Percentiles rank a stretch among this genome's conserved stretches.
These are phyloP conservation scores for Philantomba maxwellii DNA, from an alignment of 2,113 vertebrate genomes.

Conservation along the genomic window DNA sequence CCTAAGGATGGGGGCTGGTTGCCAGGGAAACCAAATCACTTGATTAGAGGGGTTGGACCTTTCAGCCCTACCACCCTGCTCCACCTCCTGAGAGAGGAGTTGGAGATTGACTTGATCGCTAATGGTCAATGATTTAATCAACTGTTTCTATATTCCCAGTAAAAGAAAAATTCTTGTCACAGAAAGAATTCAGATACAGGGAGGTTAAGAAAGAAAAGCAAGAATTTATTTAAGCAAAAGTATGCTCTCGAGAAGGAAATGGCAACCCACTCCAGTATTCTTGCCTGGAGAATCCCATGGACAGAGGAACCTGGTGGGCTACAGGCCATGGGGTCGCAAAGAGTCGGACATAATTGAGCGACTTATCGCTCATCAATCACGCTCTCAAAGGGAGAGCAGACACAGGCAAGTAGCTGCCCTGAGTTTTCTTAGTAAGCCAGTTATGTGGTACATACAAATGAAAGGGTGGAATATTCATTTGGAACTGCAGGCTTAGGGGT, in stretches of 20 bases:
- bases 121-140: not conserved
- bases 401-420: not conserved
- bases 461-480: not conserved
- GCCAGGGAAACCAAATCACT: not conserved
- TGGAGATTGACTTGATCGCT: not conserved
- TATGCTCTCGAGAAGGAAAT: not conserved
- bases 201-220: not conserved
- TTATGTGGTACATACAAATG: not conserved
- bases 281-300: not conserved
- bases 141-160: not conserved
- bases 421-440: not conserved
- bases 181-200: not conserved
- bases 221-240: not conserved
- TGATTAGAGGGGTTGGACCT: not conserved
- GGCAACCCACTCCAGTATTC: not conserved
- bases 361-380: not conserved
- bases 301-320: not conserved
- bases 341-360: not conserved
- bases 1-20: not conserved
- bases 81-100: not conserved
- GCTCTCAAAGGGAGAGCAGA: not conserved
- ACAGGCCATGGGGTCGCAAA: not conserved
- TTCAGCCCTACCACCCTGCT: not conserved
- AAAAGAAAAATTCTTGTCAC: not conserved
- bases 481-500: not conserved